Evolutionary conservation across 2,888 invertebrate species (phyloP), one percentile per base, ranked within the genome.

Genomic region (Nomada fabriciana): DNA sequence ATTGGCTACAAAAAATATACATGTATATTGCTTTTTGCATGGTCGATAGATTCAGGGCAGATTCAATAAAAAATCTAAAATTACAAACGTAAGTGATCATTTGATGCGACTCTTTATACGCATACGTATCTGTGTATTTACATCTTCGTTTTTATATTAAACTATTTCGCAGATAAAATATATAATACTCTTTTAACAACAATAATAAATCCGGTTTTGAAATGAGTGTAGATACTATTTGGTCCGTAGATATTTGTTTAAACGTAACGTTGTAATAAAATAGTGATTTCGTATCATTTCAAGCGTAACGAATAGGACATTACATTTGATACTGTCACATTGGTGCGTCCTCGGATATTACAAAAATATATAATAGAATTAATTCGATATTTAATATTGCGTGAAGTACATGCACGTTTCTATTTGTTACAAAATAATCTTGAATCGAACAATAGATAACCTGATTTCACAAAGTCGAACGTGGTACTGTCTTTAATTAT

Each of bases 371-470:
- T 23, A 60, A 57, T 42, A 64, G 53, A 53, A 55, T 52, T 63
- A 68, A 72, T 52, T 69, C 57, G 53, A 73, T 68, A 64, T 61
- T 55, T 57, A 42, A 72, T 50, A 57, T 59, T 53, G 72, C 42
- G 68, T 53, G 53, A 81, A 78, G 80, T 81, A 78, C 73, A 68
- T 73, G 68, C 59, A 79, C 64, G 55, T 69, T 69, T 29, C 57
- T 69, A 60, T 60, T 59, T 64, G 7, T 68, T 23, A 47, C 36
- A 25, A 52, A 68, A 29, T 29, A 18, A n/a, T 20, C 36, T 36
- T 2, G n/a, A 10, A 43, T 43, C 9, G 18, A 42, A 0, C 13
- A 25, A 50, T 25, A 13, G 7, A n/a, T 29, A 29, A 53, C 29
- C 13, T 53, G 36, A 20, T 36, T 53, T 36, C 11, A 29, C 29